Percentiles rank a stretch among this genome's conserved stretches.
phyloP scores from a whole-genome alignment of 2,797 vertebrate genomes.

The Tenualosa thibaudeaui region DNA sequence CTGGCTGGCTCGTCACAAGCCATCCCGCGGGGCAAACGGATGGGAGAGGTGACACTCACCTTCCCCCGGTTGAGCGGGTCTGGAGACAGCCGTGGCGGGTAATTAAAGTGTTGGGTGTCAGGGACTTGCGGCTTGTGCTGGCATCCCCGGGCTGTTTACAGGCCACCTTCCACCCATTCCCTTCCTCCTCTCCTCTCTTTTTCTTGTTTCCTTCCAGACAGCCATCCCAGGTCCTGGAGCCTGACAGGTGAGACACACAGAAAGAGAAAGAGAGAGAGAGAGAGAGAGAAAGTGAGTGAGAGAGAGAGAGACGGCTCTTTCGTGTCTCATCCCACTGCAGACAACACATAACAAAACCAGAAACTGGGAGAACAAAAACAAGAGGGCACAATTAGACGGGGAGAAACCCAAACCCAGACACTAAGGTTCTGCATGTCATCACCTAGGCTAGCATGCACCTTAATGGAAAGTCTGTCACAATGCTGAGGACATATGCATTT shows the following conservation, averaged over 20 bases:
- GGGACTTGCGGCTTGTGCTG: constrained; percentile 47
- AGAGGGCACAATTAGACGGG: neutral
- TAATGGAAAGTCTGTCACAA: neutral
- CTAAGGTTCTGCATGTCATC: neutral
- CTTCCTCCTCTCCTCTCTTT: constrained; percentile 7
- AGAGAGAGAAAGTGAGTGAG: too few species aligned
- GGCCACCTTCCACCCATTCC: constrained; percentile 30
- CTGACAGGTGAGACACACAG: neutral
- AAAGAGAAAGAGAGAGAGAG: too few species aligned
- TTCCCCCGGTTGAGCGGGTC: constrained; percentile 41
- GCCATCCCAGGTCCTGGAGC: neutral
- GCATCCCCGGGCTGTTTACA: constrained; percentile 50
- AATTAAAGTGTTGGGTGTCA: constrained; percentile 67
- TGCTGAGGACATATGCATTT: neutral
- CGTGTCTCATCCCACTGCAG: constrained; percentile 1
- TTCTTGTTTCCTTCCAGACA: constrained; percentile 26
- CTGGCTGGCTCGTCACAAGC: neutral
- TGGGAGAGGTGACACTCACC: constrained; percentile 36
- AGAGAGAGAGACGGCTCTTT: neutral
- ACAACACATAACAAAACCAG: constrained; percentile 11
- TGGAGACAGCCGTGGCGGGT: constrained; percentile 39
- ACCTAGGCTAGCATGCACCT: neutral
- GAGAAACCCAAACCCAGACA: neutral
- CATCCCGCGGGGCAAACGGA: neutral
- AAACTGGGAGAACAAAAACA: neutral